Conservation (phyloP, 2,888 invertebrate genomes). For the Tiliacea aurago region DNA sequence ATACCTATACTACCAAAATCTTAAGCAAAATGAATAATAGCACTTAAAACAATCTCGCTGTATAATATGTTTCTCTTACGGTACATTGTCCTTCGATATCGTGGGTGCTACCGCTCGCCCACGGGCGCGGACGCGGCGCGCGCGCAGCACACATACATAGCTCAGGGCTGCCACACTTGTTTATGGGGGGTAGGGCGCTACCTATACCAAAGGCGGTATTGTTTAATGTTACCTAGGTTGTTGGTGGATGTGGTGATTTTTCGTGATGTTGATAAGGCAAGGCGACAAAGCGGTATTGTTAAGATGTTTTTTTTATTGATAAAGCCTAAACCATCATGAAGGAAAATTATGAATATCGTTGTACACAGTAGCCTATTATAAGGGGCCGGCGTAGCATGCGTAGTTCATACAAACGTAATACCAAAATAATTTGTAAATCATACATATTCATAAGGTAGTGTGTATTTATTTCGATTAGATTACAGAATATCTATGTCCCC, state of each 20-base stretch:
- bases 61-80: constrained; percentile 81
- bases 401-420: too few species aligned
- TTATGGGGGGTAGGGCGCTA: constrained; percentile 29
- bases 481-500: too few species aligned
- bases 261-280: not conserved
- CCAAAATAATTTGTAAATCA: too few species aligned
- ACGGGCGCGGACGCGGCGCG: constrained; percentile 75
- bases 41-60: constrained; percentile 69
- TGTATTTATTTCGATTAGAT: too few species aligned
- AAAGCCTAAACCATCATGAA: not conserved
- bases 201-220: not conserved
- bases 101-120: constrained; percentile 88
- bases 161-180: constrained; percentile 52
- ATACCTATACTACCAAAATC: not conserved
- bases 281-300: too few species aligned
- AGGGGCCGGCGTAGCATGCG: too few species aligned
- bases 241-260: not conserved
- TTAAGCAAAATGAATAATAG: constrained; percentile 38
- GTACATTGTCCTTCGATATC: constrained; percentile 87
- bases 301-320: not conserved
- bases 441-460: too few species aligned
- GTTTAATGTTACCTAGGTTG: not conserved
- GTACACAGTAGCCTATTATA: too few species aligned
- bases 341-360: too few species aligned
- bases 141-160: constrained; percentile 64